Evolutionary conservation across 2,797 vertebrate genomes (phyloP).

Genomic region (Limosa lapponica): DNA sequence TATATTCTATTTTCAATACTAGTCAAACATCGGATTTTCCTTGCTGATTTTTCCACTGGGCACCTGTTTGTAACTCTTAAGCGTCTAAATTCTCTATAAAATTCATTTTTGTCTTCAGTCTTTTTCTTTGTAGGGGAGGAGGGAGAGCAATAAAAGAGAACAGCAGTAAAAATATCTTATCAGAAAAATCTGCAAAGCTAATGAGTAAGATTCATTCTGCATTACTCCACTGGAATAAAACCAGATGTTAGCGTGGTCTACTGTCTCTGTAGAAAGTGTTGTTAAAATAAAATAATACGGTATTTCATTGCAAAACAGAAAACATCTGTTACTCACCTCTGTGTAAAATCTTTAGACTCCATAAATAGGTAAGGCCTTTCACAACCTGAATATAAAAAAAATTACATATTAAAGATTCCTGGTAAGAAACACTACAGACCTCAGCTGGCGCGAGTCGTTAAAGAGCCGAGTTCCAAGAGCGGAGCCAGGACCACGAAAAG

Average conservation of each 20-base stretch:
- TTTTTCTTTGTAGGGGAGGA: background rate
- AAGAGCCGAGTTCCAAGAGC: fast-evolving
- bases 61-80: background rate
- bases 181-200: background rate
- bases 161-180: background rate
- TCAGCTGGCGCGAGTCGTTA: fast-evolving
- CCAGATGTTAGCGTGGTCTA: background rate
- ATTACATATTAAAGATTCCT: background rate
- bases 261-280: background rate
- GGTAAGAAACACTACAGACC: background rate
- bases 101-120: background rate
- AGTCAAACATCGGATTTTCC: background rate
- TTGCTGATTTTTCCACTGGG: background rate
- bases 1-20: background rate
- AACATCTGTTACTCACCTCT: slow-evolving; percentile 85
- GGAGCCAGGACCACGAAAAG: background rate
- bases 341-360: slow-evolving; percentile 99
- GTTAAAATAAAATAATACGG: background rate
- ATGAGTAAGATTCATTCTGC: background rate
- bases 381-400: slow-evolving; percentile 86
- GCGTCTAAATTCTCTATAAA: background rate
- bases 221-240: background rate
- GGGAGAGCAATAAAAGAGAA: background rate
- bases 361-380: slow-evolving; percentile 97
- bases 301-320: background rate